phyloP scores from a whole-genome alignment of 2,888 invertebrate genomes.

The Cheilosia pagana region DNA sequence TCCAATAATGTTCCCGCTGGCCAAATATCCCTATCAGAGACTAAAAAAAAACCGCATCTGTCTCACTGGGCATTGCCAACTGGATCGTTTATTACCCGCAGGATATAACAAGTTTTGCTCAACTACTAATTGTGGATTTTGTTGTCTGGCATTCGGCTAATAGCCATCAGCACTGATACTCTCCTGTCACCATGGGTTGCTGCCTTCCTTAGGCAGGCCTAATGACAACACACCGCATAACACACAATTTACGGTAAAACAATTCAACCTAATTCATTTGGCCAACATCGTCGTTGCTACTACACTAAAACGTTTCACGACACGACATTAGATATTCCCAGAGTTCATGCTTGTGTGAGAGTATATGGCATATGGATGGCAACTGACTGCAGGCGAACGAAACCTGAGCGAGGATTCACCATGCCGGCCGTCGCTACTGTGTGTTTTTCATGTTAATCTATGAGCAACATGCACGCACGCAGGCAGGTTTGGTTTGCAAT shows the following conservation, averaged over 20 bases:
- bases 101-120: conserved; percentile 22
- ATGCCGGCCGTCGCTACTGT: background rate
- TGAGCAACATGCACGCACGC: conserved; percentile 21
- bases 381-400: background rate
- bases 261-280: conserved; percentile 31
- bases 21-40: background rate
- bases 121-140: conserved; percentile 13
- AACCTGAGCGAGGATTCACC: background rate
- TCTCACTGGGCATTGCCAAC: background rate
- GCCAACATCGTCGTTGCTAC: background rate
- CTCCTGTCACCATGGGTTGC: background rate
- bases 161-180: background rate
- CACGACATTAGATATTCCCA: conserved; percentile 19
- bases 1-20: no score
- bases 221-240: conserved; percentile 17
- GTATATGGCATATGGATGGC: background rate
- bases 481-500: background rate
- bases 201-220: background rate
- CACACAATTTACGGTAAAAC: conserved; percentile 20
- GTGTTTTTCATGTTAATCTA: conserved; percentile 3
- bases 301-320: conserved; percentile 17
- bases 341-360: background rate
- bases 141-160: conserved; percentile 17
- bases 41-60: background rate
- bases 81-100: conserved; percentile 20